Evolutionary conservation across 2,888 invertebrate species (phyloP).

Genomic region (Coenonympha glycerion): DNA sequence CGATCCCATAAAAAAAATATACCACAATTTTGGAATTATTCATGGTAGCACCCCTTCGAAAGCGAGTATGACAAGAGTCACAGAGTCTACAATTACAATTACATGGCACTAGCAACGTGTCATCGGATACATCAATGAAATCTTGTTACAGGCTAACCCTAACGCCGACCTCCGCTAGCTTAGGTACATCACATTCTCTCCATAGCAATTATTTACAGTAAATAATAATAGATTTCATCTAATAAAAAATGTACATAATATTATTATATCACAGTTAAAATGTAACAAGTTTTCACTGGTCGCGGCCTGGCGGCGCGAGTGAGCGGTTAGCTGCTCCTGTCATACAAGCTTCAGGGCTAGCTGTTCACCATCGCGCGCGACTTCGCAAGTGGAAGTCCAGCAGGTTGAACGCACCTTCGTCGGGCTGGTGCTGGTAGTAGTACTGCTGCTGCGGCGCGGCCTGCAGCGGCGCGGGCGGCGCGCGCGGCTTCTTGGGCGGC

Average conservation of each 20-base stretch:
- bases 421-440: constrained; percentile 76
- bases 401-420: constrained; percentile 78
- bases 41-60: constrained; percentile 77
- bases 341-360: constrained; percentile 77
- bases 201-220: constrained; percentile 68
- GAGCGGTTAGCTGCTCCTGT: constrained; percentile 76
- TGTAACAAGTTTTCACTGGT: constrained; percentile 74
- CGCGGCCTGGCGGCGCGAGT: constrained; percentile 58
- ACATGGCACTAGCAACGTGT: constrained; percentile 74
- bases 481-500: constrained; percentile 68
- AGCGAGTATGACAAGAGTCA: constrained; percentile 78
- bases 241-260: constrained; percentile 64
- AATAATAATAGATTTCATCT: constrained; percentile 71
- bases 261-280: constrained; percentile 76
- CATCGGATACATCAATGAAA: constrained; percentile 72
- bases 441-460: constrained; percentile 70
- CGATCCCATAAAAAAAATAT: constrained; percentile 73
- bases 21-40: constrained; percentile 74
- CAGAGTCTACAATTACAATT: constrained; percentile 73
- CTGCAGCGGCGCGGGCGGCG: constrained; percentile 64
- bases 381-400: constrained; percentile 76
- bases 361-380: constrained; percentile 77
- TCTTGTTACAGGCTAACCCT: constrained; percentile 76
- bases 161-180: constrained; percentile 60
- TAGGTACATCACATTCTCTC: constrained; percentile 65